These are phyloP conservation scores for Lepilemur ruficaudatus DNA, from an alignment of 2,797 vertebrate genomes.

Conservation along the genomic window DNA sequence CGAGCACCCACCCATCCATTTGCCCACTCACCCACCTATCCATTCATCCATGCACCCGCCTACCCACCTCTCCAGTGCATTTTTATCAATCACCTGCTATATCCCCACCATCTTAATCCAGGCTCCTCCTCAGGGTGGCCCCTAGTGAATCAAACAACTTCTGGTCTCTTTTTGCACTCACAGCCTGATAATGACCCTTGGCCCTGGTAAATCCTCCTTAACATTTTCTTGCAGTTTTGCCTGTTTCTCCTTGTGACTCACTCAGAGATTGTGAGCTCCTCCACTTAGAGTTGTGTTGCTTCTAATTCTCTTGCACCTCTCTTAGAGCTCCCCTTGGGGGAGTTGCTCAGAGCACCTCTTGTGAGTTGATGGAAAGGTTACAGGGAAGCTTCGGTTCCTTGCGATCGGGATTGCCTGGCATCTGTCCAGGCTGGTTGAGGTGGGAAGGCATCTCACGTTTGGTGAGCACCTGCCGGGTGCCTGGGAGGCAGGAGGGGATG, in stretches of 20 bases:
- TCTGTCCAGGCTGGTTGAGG: neutral
- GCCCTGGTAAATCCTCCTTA: neutral
- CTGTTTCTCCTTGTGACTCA: neutral
- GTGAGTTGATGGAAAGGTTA: neutral
- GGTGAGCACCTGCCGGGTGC: neutral
- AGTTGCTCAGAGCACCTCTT: neutral
- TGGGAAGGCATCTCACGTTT: neutral
- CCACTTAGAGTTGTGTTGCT: neutral
- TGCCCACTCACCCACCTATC: too few species aligned
- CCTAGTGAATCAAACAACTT: neutral
- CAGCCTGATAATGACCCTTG: neutral
- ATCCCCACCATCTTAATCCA: neutral
- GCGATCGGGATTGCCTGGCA: neutral
- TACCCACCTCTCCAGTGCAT: neutral
- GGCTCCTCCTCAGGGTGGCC: neutral
- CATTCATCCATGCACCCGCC: neutral
- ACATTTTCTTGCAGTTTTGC: neutral
- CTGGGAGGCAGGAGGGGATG: fast-evolving
- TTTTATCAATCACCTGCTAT: neutral
- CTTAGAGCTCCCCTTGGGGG: neutral
- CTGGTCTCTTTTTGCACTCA: neutral
- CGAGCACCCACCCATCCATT: too few species aligned
- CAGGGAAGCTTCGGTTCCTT: neutral
- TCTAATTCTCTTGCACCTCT: neutral
- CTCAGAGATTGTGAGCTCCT: neutral